Conservation (phyloP, 1,140 invertebrate genomes). For the Ephestia elutella region DNA sequence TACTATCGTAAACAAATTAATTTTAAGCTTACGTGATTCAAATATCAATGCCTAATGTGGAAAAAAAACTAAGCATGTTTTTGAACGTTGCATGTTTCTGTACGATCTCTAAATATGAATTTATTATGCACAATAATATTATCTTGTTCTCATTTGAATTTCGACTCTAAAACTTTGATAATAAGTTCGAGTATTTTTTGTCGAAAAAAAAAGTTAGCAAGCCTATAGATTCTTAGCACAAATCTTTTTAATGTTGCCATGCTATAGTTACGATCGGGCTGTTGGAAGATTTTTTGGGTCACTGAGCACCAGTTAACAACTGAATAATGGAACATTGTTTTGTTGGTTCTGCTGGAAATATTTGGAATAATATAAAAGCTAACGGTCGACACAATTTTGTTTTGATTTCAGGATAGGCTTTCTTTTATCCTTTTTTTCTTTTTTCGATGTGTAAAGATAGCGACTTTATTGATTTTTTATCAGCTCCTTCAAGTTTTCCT, state of each 20-base stretch:
- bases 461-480: too few relatives aligned
- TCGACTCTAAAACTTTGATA: neutral
- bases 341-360: neutral
- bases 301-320: neutral
- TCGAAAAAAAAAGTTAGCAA: neutral
- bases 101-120: constrained; percentile 10
- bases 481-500: too few relatives aligned
- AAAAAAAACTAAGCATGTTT: constrained; percentile 9
- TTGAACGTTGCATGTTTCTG: constrained; percentile 1
- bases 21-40: neutral
- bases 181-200: neutral
- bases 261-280: neutral
- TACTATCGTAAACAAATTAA: constrained; percentile 11
- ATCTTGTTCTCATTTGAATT: neutral
- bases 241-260: constrained; percentile 12
- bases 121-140: constrained; percentile 1
- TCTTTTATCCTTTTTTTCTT: too few relatives aligned
- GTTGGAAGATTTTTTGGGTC: constrained; percentile 1
- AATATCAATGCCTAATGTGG: neutral
- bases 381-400: neutral
- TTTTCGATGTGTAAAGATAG: too few relatives aligned
- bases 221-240: constrained; percentile 10
- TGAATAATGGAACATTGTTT: constrained; percentile 3
- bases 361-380: neutral
- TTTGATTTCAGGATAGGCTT: neutral